A percentile compares a stretch with the other conserved stretches of the same genome.
Evolutionary conservation across 2,797 vertebrate genomes (phyloP).

Genomic region (Epinephelus awoara): DNA sequence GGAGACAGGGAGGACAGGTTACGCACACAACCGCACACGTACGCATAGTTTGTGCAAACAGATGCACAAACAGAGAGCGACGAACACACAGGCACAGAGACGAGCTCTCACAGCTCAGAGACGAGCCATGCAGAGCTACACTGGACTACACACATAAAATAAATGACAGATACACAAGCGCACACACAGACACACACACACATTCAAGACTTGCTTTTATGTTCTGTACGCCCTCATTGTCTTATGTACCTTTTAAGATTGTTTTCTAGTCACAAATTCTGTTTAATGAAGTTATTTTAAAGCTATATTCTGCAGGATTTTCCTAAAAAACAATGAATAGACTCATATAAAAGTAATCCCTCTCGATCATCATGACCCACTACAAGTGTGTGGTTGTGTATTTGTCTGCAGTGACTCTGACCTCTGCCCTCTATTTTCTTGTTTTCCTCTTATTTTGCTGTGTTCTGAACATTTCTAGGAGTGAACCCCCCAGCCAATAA

Average conservation of each 20-base stretch:
- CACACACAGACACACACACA: neutral
- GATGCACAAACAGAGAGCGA: conserved; percentile 2
- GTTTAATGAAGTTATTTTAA: neutral
- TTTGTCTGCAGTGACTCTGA: too few species aligned
- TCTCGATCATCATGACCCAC: too few species aligned
- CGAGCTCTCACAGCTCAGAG: neutral
- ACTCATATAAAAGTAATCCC: too few species aligned
- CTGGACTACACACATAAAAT: neutral
- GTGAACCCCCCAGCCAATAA: too few species aligned
- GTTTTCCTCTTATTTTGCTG: too few species aligned
- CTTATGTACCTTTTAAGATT: neutral
- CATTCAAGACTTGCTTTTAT: neutral
- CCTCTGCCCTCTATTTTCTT: too few species aligned
- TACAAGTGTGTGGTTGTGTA: too few species aligned
- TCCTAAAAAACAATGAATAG: too few species aligned
- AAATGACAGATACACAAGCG: neutral
- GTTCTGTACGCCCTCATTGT: neutral
- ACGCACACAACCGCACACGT: conserved; percentile 14
- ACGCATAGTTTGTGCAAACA: conserved; percentile 20
- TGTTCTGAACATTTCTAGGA: too few species aligned
- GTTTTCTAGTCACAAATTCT: neutral
- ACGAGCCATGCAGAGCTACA: neutral
- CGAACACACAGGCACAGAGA: neutral
- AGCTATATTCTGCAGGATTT: neutral
- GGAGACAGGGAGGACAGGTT: conserved; percentile 21